Percentiles rank a stretch among this genome's conserved stretches.
Conservation (phyloP, 2,113 vertebrate genomes). For the Corydoras maculifer region DNA sequence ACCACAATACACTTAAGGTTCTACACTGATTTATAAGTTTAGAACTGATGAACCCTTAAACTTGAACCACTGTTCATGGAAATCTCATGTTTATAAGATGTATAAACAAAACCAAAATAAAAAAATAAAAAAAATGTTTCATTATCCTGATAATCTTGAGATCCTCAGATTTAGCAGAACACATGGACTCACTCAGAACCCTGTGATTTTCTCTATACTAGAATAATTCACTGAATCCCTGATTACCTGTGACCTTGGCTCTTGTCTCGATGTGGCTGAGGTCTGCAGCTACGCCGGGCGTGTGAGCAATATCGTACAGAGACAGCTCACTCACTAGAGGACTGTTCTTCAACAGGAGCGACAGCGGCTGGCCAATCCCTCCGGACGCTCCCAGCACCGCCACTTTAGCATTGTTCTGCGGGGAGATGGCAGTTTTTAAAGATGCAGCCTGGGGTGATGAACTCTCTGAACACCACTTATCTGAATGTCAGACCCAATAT, state of each 20-base stretch:
- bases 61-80: neutral
- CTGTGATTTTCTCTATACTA: too few relatives aligned
- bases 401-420: conserved; percentile 80
- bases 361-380: conserved; percentile 94
- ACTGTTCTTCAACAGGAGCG: conserved; percentile 94
- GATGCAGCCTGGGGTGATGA: too few relatives aligned
- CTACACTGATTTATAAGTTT: too few relatives aligned
- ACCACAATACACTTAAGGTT: too few relatives aligned
- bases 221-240: neutral
- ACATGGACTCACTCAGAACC: too few relatives aligned
- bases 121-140: too few relatives aligned
- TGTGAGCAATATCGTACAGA: conserved; percentile 91
- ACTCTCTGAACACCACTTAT: too few relatives aligned
- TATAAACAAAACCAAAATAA: too few relatives aligned
- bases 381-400: conserved; percentile 90
- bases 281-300: conserved; percentile 88
- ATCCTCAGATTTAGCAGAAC: too few relatives aligned
- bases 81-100: too few relatives aligned
- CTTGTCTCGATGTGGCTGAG: conserved; percentile 96
- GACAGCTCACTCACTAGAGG: conserved; percentile 84
- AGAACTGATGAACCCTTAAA: neutral
- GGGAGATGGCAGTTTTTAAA: neutral
- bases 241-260: conserved; percentile 78
- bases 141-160: too few relatives aligned
- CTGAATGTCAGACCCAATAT: too few relatives aligned